Base-by-base conservation (phyloP, 2,113 vertebrate species). In the Hemicordylus capensis region DNA sequence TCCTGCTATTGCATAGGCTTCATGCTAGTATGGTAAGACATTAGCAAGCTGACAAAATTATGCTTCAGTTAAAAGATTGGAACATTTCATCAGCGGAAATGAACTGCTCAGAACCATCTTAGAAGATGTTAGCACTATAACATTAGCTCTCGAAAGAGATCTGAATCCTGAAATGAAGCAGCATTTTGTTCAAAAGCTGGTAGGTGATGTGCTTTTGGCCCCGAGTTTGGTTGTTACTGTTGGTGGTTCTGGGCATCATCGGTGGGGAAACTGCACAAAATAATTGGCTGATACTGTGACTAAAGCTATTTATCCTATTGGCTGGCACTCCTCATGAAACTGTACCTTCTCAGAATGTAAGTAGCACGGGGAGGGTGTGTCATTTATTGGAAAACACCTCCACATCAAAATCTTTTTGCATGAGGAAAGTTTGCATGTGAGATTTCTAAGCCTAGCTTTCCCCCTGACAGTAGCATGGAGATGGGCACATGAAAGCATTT, bases 1-100 rank as follows among this genome's bases (percentile, higher is more conserved):
- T 64, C 63, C 84, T 93, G 88, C 39, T 1, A 86, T 11, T 44
- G 2, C 26, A 69, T 42, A 28, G 11, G 26, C 24, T 80, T 81
- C 84, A 37, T 64, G 15, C 56, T 92, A 24, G 82, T 75, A 64
- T 72, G 69, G 76, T 91, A 51, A 93, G 92, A 93, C 79, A 86
- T 89, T 93, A 67, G 90, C 6, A 34, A 87, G 28, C 83, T 82
- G 91, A 76, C 91, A 81, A 70, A 88, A n/a, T 82, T 67, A 64
- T 87, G 73, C 46, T 37, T 56, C 20, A 37, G 9, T 17, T 75
- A 63, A 24, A 82, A 74, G 0, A 42, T 15, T 19, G 76, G 44
- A 86, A 59, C 26, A 34, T 66, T 78, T 88, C 85, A 80, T 10
- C 17, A 26, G 11, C 24, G 34, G 14, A 2, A 31, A n/a, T 12